A percentile compares a stretch with the other conserved stretches of the same genome.
phyloP scores from a whole-genome alignment of 2,113 vertebrate species.

The Condylura cristata region DNA sequence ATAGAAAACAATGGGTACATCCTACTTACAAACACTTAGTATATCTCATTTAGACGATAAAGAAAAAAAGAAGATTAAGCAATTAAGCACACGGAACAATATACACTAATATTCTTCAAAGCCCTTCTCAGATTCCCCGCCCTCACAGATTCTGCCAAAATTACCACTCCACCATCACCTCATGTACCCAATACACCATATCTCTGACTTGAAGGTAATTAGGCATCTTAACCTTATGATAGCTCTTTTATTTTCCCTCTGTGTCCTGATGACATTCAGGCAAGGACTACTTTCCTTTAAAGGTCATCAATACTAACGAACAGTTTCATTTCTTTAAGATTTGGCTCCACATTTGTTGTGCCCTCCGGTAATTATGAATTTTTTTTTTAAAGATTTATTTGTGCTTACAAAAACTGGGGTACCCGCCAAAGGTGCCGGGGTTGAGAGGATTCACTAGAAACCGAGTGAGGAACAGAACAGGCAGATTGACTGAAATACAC shows the following conservation, averaged over 20 bases:
- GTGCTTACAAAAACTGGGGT: too few species aligned
- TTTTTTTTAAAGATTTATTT: too few species aligned
- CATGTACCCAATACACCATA: not conserved
- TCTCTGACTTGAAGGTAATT: not conserved
- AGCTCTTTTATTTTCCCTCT: not conserved
- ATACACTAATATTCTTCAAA: not conserved
- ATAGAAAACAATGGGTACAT: not conserved
- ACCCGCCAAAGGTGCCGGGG: too few species aligned
- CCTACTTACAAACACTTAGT: not conserved
- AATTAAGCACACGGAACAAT: not conserved
- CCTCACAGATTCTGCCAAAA: not conserved
- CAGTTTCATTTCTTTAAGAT: not conserved
- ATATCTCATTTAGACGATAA: not conserved
- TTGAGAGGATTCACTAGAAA: too few species aligned
- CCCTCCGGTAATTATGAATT: not conserved
- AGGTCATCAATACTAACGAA: not conserved
- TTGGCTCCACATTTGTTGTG: not conserved
- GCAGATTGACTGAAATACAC: too few species aligned
- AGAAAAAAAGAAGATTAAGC: not conserved
- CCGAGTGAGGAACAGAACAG: too few species aligned
- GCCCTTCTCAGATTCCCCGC: not conserved
- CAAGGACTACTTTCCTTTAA: not conserved
- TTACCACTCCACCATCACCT: rapidly evolving
- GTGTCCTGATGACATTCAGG: not conserved
- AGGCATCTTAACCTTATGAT: not conserved